Base-by-base conservation (phyloP, 2,797 vertebrate species). In the Melanotaenia maccullochi region DNA sequence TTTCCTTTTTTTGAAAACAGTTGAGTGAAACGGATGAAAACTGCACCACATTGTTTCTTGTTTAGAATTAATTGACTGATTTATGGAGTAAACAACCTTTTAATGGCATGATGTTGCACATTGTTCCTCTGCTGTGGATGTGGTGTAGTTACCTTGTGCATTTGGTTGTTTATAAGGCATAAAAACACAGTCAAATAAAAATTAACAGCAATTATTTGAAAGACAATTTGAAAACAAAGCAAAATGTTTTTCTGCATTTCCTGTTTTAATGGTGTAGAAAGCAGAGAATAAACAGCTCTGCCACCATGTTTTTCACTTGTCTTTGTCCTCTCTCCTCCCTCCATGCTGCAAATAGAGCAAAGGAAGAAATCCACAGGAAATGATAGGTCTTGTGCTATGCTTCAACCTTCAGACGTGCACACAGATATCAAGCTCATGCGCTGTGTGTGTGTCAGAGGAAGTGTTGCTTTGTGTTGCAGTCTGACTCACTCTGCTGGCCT, bases 341-440 rank as follows among this genome's bases (percentile, higher is more conserved):
- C 20, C 9, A 4, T n/a, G 47, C 61, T 65, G 40, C 65, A 80
- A 76, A 82, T 65, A 51, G 25, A 69, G n/a, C 8, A 38, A 25
- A 33, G 13, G 57, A 11, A 62, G 5, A 61, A 55, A 35, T 32
- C 66, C 66, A 65, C 68, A 87, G 89, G 87, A 90, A 88, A 74
- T 82, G 70, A 84, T 59, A 59, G 62, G 32, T 58, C 33, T 64
- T 65, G 69, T 70, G 80, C 36, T 71, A 11, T 57, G 59, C 20
- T 59, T 77, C 72, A 67, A 60, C 33, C 83, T 86, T 86, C 82
- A 82, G 75, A 18, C 63, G 18, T 42, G 42, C 55, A 18, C 9
- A 49, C 56, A 51, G 24, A 49, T 14, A 36, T 30, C 35, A 63
- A 59, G 6, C 61, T 72, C 72, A 75, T 57, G 52, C 51, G 22